A percentile compares a stretch with the other conserved stretches of the same genome.
Conservation (phyloP, 2,888 invertebrate genomes). For the Tridacna crocea region DNA sequence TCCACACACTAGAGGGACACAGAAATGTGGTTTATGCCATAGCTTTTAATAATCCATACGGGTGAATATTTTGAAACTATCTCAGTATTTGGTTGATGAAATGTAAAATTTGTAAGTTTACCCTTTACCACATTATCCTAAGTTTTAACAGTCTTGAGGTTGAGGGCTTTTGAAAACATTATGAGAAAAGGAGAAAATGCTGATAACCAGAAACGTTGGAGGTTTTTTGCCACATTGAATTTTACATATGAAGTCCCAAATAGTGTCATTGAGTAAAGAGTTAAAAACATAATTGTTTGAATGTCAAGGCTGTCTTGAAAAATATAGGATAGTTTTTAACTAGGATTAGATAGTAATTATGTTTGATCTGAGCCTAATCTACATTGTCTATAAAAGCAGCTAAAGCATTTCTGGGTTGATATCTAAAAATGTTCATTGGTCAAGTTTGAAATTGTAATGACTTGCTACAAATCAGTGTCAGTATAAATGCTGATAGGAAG, state of each 20-base stretch:
- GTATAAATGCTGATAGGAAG: too few species aligned
- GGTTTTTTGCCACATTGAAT: too few species aligned
- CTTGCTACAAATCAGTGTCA: too few species aligned
- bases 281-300: background rate
- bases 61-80: constrained; percentile 86
- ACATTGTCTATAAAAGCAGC: too few species aligned
- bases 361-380: too few species aligned
- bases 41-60: constrained; percentile 89
- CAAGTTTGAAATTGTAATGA: too few species aligned
- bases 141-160: too few species aligned
- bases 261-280: background rate
- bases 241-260: background rate
- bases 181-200: background rate
- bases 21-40: constrained; percentile 93
- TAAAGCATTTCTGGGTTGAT: too few species aligned
- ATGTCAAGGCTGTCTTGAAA: too few species aligned
- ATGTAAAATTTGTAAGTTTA: background rate
- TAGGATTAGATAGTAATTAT: too few species aligned
- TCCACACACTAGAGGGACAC: constrained; percentile 90
- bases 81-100: background rate
- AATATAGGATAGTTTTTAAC: too few species aligned
- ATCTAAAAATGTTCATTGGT: too few species aligned
- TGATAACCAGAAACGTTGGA: background rate
- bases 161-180: background rate
- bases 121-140: background rate